Evolutionary conservation across 2,113 vertebrate species (phyloP).

Genomic region (Rissa tridactyla): DNA sequence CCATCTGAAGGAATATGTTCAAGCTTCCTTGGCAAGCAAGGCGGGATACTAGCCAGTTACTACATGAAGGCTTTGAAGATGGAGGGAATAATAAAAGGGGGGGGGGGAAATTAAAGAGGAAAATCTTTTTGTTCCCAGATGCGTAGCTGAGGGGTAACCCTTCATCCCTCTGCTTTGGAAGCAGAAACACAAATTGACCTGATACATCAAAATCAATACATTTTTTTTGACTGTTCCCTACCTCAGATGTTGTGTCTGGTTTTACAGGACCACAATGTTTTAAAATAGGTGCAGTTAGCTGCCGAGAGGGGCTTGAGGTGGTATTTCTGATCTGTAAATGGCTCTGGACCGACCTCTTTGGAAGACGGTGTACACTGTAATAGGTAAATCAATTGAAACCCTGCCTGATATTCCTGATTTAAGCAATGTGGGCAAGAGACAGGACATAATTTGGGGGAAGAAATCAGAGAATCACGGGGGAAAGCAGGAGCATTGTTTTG

Average conservation of each 20-base stretch:
- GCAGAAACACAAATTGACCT: neutral
- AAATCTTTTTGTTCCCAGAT: conserved; percentile 11
- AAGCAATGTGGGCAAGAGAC: neutral
- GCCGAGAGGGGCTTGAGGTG: neutral
- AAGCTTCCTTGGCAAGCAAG: conserved; percentile 49
- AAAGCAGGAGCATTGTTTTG: neutral
- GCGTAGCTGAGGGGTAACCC: neutral
- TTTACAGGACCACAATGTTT: neutral
- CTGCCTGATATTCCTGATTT: neutral
- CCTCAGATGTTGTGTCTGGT: neutral
- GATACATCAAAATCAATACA: neutral
- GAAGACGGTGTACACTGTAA: neutral
- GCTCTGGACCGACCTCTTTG: neutral
- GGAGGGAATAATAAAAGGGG: conserved; percentile 14
- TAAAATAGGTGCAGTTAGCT: neutral
- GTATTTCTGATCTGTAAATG: neutral
- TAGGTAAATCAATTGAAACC: neutral
- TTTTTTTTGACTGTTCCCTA: neutral
- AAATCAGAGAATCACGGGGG: neutral
- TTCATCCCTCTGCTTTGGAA: neutral
- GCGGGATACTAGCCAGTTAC: conserved; percentile 44
- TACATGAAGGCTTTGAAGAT: conserved; percentile 58
- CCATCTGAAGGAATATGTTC: conserved; percentile 49
- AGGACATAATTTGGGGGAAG: neutral
- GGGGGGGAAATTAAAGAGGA: neutral